Conservation (phyloP, 2,797 vertebrate species). For the Squalus acanthias region DNA sequence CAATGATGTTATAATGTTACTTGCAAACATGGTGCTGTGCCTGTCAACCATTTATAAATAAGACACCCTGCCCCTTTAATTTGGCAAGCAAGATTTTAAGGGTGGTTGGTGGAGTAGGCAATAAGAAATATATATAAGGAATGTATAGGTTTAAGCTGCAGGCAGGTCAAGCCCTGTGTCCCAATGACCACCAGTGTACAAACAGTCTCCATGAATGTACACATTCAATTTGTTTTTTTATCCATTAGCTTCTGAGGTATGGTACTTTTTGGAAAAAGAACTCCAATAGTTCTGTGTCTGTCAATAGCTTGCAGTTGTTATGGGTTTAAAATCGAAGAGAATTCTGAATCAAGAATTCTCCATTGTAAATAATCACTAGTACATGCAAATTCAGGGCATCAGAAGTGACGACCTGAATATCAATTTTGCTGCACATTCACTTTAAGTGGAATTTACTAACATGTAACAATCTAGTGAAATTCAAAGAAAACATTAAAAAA, state of each 20-base stretch:
- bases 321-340: not conserved
- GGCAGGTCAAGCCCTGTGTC: not conserved
- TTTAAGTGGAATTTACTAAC: not conserved
- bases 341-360: not conserved
- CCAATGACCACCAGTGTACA: not conserved
- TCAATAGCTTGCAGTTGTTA: no score
- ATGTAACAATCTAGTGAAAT: not conserved
- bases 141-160: not conserved
- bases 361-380: not conserved
- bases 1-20: not conserved
- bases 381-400: not conserved
- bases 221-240: not conserved
- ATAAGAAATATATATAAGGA: not conserved
- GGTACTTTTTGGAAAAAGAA: not conserved
- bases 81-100: not conserved
- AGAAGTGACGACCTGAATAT: not conserved
- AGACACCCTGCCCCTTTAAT: not conserved
- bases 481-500: not conserved
- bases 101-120: not conserved
- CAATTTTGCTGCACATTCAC: no score
- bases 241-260: not conserved
- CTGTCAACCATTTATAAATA: not conserved
- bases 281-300: not conserved
- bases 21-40: not conserved
- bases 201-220: not conserved